phyloP scores from a whole-genome alignment of 2,888 invertebrate genomes.

The Micropterix aruncella region DNA sequence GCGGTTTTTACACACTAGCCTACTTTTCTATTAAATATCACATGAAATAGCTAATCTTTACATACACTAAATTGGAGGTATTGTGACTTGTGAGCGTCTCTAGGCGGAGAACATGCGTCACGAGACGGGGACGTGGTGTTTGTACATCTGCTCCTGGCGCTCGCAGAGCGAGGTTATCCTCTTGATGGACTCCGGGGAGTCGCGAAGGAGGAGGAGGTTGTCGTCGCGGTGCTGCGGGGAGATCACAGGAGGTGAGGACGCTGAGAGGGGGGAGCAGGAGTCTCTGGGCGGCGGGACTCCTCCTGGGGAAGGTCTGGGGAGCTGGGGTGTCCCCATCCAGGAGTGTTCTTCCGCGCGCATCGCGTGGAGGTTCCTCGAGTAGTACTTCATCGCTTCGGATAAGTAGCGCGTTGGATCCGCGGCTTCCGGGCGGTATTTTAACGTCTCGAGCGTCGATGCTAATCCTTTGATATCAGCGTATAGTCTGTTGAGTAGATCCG shows the following conservation, averaged over 20 bases:
- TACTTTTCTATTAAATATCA: not conserved
- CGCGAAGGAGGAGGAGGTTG: slow-evolving; percentile 38
- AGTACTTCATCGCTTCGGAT: slow-evolving; percentile 37
- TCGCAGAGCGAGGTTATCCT: slow-evolving; percentile 39
- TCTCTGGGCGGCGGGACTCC: slow-evolving; percentile 30
- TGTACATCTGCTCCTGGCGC: slow-evolving; percentile 37
- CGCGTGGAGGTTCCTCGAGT: slow-evolving; percentile 31
- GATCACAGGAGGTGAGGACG: slow-evolving; percentile 34
- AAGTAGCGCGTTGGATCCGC: slow-evolving; percentile 29
- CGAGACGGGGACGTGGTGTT: slow-evolving; percentile 40
- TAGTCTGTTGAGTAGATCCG: slow-evolving; percentile 68
- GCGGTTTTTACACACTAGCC: not conserved
- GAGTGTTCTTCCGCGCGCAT: slow-evolving; percentile 32
- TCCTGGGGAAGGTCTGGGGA: slow-evolving; percentile 25
- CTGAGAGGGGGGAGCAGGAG: slow-evolving; percentile 33
- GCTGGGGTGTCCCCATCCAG: slow-evolving; percentile 22
- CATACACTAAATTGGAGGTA: not conserved
- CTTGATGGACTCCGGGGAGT: slow-evolving; percentile 36
- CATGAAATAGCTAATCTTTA: not conserved
- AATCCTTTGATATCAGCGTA: slow-evolving; percentile 61
- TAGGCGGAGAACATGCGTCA: slow-evolving; percentile 27
- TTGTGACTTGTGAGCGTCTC: slow-evolving; percentile 18
- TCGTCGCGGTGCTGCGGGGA: slow-evolving; percentile 31
- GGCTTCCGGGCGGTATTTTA: slow-evolving; percentile 38
- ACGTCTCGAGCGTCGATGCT: slow-evolving; percentile 45